Evolutionary conservation across 2,113 vertebrate genomes (phyloP).

Genomic region (Hystrix cristata): DNA sequence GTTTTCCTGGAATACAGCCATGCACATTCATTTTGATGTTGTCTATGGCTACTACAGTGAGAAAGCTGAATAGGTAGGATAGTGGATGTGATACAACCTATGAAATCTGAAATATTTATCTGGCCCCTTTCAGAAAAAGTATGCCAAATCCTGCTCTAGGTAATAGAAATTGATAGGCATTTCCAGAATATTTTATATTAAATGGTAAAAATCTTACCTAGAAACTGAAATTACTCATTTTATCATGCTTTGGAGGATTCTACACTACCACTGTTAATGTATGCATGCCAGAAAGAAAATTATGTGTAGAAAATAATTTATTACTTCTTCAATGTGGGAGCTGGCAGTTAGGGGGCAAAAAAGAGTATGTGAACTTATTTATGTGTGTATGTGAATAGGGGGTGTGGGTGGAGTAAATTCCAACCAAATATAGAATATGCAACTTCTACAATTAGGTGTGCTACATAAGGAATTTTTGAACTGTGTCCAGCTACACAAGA

Average conservation of each 20-base stretch:
- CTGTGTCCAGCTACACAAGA: constrained; percentile 41
- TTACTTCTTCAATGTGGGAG: constrained; percentile 60
- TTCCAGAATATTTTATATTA: constrained; percentile 72
- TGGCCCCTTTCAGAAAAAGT: constrained; percentile 41
- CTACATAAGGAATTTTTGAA: constrained; percentile 45
- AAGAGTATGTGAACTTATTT: constrained; percentile 36
- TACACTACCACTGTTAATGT: constrained; percentile 27
- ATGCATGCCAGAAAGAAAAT: constrained; percentile 62
- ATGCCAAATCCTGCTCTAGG: neutral
- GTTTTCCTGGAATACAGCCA: constrained; percentile 65
- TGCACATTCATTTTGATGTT: constrained; percentile 1
- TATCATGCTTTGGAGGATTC: constrained; percentile 66
- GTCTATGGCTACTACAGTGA: neutral
- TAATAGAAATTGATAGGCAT: constrained; percentile 43
- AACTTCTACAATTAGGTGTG: constrained; percentile 56
- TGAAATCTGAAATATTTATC: constrained; percentile 43
- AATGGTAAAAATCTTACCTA: constrained; percentile 70
- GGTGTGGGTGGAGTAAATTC: constrained; percentile 44
- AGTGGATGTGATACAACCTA: neutral
- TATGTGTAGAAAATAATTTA: constrained; percentile 69
- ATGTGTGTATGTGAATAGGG: neutral
- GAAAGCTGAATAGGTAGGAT: neutral
- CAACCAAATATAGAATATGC: constrained; percentile 12
- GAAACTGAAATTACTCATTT: constrained; percentile 72
- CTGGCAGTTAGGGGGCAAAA: constrained; percentile 28